phyloP scores from a whole-genome alignment of 2,888 invertebrate species.

The Lithophane ornitopus region DNA sequence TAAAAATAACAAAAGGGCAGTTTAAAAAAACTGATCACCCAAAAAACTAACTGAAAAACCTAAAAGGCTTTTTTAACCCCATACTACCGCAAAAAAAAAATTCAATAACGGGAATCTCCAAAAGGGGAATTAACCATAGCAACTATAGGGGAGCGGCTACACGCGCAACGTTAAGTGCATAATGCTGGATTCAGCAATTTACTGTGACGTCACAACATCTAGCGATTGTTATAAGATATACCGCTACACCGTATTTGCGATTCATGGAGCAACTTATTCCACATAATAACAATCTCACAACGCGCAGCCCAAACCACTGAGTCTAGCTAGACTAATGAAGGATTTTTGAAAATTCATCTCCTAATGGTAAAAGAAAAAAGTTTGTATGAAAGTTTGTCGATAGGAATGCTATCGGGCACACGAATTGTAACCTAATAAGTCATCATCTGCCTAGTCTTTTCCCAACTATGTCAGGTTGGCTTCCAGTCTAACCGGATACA shows the following conservation, averaged over 20 bases:
- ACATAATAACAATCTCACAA: background rate
- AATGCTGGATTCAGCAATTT: background rate
- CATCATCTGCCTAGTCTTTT: no score
- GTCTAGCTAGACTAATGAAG: background rate
- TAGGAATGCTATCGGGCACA: background rate
- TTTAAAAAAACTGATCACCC: background rate
- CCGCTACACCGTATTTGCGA: background rate
- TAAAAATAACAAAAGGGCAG: background rate
- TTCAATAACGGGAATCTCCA: slow-evolving; percentile 53
- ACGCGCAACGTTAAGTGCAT: background rate
- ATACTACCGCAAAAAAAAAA: slow-evolving; percentile 50
- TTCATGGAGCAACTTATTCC: background rate
- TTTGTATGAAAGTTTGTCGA: background rate
- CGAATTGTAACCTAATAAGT: background rate
- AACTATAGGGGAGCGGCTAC: slow-evolving; percentile 34
- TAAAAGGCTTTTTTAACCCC: slow-evolving; percentile 16
- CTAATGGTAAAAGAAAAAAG: background rate
- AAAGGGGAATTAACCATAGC: slow-evolving; percentile 60
- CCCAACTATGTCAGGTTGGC: no score
- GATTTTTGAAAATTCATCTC: background rate
- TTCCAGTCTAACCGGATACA: no score
- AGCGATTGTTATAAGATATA: background rate
- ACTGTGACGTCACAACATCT: background rate
- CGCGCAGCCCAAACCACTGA: background rate
- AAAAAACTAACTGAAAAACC: slow-evolving; percentile 12